Evolutionary conservation across 1,140 invertebrate genomes (phyloP).

Genomic region (Harlomillsia oculata): DNA sequence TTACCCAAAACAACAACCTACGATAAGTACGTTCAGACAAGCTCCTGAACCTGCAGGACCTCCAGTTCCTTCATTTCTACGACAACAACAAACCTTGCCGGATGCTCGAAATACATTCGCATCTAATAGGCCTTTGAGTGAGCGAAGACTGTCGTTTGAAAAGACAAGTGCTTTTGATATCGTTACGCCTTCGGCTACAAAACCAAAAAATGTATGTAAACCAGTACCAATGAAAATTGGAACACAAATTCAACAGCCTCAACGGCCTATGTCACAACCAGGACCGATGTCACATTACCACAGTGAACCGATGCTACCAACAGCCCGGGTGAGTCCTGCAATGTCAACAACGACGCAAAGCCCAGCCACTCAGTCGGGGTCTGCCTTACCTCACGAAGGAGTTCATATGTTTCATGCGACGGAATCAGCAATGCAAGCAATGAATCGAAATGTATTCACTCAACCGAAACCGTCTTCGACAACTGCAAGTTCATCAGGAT

Average conservation of each 20-base stretch:
- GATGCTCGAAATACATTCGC: too few relatives aligned
- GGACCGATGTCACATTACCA: not conserved
- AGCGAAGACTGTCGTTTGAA: too few relatives aligned
- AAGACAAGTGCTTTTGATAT: too few relatives aligned
- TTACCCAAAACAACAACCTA: not conserved
- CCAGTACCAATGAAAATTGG: too few relatives aligned
- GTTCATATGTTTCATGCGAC: constrained; percentile 35
- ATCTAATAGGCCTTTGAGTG: too few relatives aligned
- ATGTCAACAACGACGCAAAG: too few relatives aligned
- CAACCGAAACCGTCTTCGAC: constrained; percentile 2
- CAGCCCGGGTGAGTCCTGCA: too few relatives aligned
- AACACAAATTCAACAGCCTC: too few relatives aligned
- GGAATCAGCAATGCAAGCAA: constrained; percentile 29
- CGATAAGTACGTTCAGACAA: not conserved
- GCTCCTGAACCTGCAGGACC: not conserved
- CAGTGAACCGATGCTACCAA: not conserved
- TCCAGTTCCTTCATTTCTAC: not conserved
- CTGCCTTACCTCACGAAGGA: constrained; percentile 14
- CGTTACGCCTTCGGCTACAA: too few relatives aligned
- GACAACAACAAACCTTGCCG: not conserved
- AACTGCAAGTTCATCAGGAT: not conserved
- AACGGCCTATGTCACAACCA: too few relatives aligned
- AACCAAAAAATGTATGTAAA: too few relatives aligned
- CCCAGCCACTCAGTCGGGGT: not conserved
- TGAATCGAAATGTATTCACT: constrained; percentile 10